phyloP scores from a whole-genome alignment of 2,113 vertebrate genomes.

The Engystomops pustulosus region DNA sequence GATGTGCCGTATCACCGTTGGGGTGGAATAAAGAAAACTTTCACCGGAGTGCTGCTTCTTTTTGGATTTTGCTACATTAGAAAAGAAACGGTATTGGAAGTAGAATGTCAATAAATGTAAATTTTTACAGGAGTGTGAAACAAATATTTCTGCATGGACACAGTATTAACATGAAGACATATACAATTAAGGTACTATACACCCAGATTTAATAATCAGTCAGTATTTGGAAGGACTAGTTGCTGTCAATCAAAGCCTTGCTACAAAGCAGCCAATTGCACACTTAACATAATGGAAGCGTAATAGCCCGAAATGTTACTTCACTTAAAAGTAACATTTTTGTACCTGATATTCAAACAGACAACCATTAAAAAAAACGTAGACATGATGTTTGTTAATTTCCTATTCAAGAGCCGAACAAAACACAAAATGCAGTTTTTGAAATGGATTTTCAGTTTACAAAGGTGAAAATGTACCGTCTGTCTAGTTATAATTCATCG shows the following conservation, averaged over 20 bases:
- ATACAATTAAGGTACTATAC: not conserved
- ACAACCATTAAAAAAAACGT: not conserved
- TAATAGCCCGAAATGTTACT: conserved; percentile 19
- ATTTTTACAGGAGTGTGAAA: not conserved
- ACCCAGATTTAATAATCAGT: not conserved
- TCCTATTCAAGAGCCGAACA: not conserved
- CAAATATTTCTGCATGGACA: not conserved
- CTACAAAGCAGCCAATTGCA: not conserved
- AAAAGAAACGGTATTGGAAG: not conserved
- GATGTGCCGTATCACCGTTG: no score
- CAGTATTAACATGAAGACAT: not conserved
- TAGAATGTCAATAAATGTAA: not conserved
- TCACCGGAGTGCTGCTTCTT: no score
- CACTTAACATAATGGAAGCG: not conserved
- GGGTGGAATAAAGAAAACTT: no score
- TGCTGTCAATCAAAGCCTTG: not conserved
- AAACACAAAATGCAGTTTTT: not conserved
- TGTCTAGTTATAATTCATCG: not conserved
- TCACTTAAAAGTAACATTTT: not conserved
- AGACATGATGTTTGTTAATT: not conserved
- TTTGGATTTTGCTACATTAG: no score
- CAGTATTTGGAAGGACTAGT: not conserved
- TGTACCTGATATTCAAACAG: not conserved
- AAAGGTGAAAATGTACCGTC: not conserved
- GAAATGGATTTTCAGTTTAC: not conserved